Conservation (phyloP, 2,888 invertebrate genomes). For the Lasioglossum pauxillum region DNA sequence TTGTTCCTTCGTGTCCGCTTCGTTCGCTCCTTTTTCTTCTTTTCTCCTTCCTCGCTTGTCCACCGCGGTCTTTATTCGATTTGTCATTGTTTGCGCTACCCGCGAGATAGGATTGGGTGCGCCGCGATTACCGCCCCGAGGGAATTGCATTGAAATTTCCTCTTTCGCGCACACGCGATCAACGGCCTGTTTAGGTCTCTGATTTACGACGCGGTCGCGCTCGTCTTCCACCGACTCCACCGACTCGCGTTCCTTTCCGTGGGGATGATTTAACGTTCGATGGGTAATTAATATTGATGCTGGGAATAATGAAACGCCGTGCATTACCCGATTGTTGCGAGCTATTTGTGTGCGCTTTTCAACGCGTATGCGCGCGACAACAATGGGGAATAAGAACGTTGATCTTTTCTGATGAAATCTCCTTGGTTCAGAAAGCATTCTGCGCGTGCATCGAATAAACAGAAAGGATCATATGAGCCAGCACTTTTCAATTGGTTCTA, state of each 20-base stretch:
- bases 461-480: background rate
- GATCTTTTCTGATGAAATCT: background rate
- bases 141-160: constrained; percentile 17
- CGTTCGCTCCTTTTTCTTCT: background rate
- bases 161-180: constrained; percentile 5
- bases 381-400: background rate
- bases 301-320: background rate
- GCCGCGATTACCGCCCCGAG: constrained; percentile 26
- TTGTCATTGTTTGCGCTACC: constrained; percentile 23
- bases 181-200: background rate
- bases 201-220: constrained; percentile 3
- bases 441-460: too few species aligned
- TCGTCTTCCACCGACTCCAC: background rate
- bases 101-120: constrained; percentile 24
- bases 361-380: background rate
- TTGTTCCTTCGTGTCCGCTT: constrained; percentile 23
- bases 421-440: too few species aligned
- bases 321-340: background rate
- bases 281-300: background rate
- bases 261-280: background rate
- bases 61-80: constrained; percentile 35
- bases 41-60: background rate
- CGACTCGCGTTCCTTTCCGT: background rate
- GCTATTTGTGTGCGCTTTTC: background rate
- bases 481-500: background rate